Evolutionary conservation across 2,888 invertebrate genomes (phyloP), one percentile per base, ranked within the genome.

Genomic region (Agrilus mali): DNA sequence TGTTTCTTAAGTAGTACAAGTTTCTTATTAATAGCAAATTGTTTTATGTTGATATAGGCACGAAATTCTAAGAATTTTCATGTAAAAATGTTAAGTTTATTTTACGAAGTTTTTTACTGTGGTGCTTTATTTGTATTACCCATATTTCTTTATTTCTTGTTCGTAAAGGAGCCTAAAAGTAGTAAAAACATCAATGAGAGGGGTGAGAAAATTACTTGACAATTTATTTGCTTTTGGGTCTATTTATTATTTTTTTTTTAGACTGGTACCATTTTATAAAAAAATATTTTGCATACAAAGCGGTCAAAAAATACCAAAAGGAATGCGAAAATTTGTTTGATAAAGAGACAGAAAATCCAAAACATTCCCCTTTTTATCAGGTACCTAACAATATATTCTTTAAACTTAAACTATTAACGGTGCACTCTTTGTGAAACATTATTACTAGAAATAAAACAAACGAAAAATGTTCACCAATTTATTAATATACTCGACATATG

Each of bases 261-360:
- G 64, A 58, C 48, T 56, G 56, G 53, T 58, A 59, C 37, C 60
- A 63, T 44, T 47, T 54, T 1, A 40, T 61, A 5, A 65, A 64
- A 50, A 50, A 50, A 14, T 34, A 52, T n/a, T 50, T 57, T 33
- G 59, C 61, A 7, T 57, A 52, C 38, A 50, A 50, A 4, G 53
- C 55, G 6, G 52, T 64, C 14, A 52, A 50, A 20, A 53, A 49
- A 40, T 53, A 57, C 17, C 58, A 60, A 46, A 41, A 53, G 13
- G 51, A 55, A 27, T 53, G 49, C 22, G 39, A 45, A 20, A 40
- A 47, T 20, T 43, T 44, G 1, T 43, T 52, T 43, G 40, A 45
- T 31, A 32, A 49, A 34, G 39, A 48, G 35, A 36, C 44, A 39
- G 59, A 59, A 47, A 55, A 41, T 40, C 58, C 42, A 37, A 51